Conservation (phyloP, 2,113 vertebrate species). For the Stegostoma tigrinum region DNA sequence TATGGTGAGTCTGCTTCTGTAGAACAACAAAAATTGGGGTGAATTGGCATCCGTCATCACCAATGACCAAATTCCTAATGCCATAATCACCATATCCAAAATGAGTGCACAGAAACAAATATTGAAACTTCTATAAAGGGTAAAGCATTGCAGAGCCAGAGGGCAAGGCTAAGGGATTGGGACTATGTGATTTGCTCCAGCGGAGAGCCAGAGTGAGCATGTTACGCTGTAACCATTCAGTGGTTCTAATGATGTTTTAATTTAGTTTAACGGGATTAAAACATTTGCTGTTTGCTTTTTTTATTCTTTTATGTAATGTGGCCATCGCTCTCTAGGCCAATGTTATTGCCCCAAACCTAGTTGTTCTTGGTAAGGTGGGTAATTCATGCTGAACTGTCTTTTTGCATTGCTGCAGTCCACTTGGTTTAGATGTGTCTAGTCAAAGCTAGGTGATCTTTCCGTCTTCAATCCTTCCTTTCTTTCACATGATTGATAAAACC, state of each 20-base stretch:
- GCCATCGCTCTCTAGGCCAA: too few species aligned
- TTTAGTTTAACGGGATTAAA: neutral
- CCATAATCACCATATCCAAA: neutral
- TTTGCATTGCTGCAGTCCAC: too few species aligned
- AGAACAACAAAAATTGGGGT: neutral
- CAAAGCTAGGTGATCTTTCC: too few species aligned
- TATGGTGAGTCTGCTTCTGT: neutral
- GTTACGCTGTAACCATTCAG: neutral
- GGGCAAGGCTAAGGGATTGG: neutral
- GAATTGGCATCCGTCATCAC: neutral
- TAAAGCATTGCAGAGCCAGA: neutral
- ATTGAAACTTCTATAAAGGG: neutral
- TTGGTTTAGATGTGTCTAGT: too few species aligned
- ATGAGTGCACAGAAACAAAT: neutral
- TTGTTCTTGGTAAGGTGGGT: too few species aligned
- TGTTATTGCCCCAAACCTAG: too few species aligned
- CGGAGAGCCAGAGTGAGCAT: neutral
- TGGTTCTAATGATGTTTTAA: too few species aligned
- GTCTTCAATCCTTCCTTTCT: too few species aligned
- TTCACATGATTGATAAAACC: too few species aligned
- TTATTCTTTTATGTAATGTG: too few species aligned
- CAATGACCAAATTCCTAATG: neutral
- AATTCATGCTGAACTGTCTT: too few species aligned
- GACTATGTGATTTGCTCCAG: neutral
- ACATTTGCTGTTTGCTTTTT: neutral